Conservation (phyloP, 2,797 vertebrate species). For the Mareca strepera region DNA sequence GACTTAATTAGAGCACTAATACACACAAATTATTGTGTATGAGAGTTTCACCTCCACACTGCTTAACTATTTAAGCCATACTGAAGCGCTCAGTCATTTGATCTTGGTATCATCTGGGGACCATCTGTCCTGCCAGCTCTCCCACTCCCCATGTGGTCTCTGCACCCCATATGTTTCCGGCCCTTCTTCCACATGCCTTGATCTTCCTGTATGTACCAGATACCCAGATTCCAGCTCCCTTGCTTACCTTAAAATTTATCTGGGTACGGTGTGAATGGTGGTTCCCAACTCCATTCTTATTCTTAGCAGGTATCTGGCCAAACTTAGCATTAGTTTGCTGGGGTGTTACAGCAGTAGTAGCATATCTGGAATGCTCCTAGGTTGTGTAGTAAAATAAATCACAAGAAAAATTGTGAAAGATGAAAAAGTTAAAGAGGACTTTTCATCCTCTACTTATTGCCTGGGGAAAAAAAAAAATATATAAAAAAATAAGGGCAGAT, state of each 20-base stretch:
- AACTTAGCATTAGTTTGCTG: not conserved
- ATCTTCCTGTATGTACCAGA: conserved; percentile 47
- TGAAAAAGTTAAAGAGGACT: not conserved
- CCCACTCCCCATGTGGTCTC: conserved; percentile 62
- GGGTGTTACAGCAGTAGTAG: not conserved
- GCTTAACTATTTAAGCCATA: conserved; percentile 50
- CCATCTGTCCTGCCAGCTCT: conserved; percentile 60
- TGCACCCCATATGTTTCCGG: conserved; percentile 70
- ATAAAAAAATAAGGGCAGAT: not conserved
- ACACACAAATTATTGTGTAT: conserved; percentile 5
- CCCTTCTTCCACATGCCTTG: conserved; percentile 60
- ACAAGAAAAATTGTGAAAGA: not conserved
- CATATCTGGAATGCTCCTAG: not conserved
- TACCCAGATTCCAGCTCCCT: not conserved
- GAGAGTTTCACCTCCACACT: conserved; percentile 53
- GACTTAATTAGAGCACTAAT: conserved; percentile 17
- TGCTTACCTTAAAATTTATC: conserved; percentile 28
- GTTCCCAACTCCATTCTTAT: not conserved
- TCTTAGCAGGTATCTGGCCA: not conserved
- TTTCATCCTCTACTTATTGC: not conserved
- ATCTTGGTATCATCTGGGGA: conserved; percentile 67
- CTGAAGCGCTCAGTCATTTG: conserved; percentile 70
- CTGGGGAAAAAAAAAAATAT: not conserved
- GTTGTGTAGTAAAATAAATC: not conserved
- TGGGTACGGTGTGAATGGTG: not conserved